These are phyloP conservation scores for Caenorhabditis uteleia DNA, from an alignment of 2,888 invertebrate genomes.

Conservation along the genomic window DNA sequence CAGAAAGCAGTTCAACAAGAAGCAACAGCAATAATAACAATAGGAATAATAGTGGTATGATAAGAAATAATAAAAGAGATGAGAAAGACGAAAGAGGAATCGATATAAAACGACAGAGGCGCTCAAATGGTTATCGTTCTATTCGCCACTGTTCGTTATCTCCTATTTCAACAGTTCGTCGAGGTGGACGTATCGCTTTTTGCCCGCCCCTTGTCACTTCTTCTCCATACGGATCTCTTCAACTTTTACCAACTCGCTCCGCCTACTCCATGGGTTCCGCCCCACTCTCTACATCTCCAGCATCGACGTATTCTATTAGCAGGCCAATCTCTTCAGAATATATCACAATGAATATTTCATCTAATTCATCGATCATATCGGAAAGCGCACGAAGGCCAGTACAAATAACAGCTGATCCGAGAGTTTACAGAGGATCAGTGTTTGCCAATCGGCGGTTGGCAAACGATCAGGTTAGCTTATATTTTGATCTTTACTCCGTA, in stretches of 20 bases:
- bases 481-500: no score
- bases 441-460: constrained; percentile 52
- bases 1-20: no score
- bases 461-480: constrained; percentile 16
- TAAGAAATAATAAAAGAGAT: no score
- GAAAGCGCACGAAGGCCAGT: constrained; percentile 19
- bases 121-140: no score
- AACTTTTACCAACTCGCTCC: constrained; percentile 23
- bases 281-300: background rate
- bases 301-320: background rate
- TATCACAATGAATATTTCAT: constrained; percentile 12
- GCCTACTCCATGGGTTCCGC: background rate
- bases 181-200: background rate
- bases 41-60: no score
- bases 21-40: no score
- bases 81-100: no score
- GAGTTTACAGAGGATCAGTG: constrained; percentile 60
- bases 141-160: no score
- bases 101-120: constrained; percentile 1
- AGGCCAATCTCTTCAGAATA: background rate
- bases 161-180: no score
- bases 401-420: constrained; percentile 49
- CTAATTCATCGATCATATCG: constrained; percentile 11
- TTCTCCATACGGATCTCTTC: constrained; percentile 36
- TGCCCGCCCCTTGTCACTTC: constrained; percentile 42